Evolutionary conservation across 2,797 vertebrate species (phyloP).

Genomic region (Morus bassanus): DNA sequence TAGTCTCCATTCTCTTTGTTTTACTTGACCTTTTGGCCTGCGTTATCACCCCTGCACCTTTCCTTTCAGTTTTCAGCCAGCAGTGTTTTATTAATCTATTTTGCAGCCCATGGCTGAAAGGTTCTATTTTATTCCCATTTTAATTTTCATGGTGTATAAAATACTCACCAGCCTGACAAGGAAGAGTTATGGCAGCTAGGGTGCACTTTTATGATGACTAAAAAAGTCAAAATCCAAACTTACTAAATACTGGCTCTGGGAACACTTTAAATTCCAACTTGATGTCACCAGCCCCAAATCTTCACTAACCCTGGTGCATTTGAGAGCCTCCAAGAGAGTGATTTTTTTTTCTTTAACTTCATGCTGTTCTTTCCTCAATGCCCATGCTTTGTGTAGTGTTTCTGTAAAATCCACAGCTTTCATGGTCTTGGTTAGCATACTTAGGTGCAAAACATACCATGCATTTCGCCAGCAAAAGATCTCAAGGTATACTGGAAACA

Average conservation of each 20-base stretch:
- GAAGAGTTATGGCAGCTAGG: constrained; percentile 51
- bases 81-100: constrained; percentile 54
- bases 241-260: constrained; percentile 38
- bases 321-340: background rate
- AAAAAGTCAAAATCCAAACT: constrained; percentile 61
- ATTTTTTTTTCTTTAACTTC: background rate
- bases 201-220: constrained; percentile 60
- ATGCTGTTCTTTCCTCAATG: background rate
- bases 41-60: background rate
- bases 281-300: constrained; percentile 39
- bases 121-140: constrained; percentile 57
- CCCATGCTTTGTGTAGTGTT: background rate
- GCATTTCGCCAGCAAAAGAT: background rate
- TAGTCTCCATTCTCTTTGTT: background rate
- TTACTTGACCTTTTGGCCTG: background rate
- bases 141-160: constrained; percentile 70
- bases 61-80: background rate
- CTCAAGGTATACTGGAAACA: background rate
- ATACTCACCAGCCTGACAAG: constrained; percentile 54
- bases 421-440: background rate
- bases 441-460: background rate
- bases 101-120: constrained; percentile 16
- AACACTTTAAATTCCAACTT: constrained; percentile 36
- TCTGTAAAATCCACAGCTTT: background rate
- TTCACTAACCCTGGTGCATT: background rate